Evolutionary conservation across 2,888 invertebrate species (phyloP), one percentile per base, ranked within the genome.

Genomic region (Phalera bucephala): DNA sequence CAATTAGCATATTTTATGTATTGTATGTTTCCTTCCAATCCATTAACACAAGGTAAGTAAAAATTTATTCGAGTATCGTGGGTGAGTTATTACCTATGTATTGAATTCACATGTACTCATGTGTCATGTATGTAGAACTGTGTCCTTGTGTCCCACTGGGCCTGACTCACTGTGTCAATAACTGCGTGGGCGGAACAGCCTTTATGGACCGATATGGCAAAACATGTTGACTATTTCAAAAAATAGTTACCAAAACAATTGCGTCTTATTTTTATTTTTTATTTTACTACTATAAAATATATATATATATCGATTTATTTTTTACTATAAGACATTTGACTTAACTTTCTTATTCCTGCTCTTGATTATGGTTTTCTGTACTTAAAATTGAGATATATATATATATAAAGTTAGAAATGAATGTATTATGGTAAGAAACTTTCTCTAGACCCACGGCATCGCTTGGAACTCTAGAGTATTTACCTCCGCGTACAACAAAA

Each of bases 131-230:
- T 32, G 22, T 34, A 37, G 36, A 47, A 40, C 39, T 44, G 43
- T 70, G 84, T 83, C 87, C 87, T 88, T 88, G 88, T 69, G 74
- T 75, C 67, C 55, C 67, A 65, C 59, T 64, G 54, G 68, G 64
- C 68, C 78, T 88, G 88, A 88, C 82, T 87, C 88, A 87, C 72
- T 77, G 59, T 74, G 75, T 79, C 81, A 84, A 87, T 75, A 75
- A 73, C 70, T 61, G 74, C 69, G 86, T 82, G 69, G 84, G 87
- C 73, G 83, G 81, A 72, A 74, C 75, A 78, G 71, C 76, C 78
- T 82, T 79, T 75, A 10, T 65, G 41, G 53, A 65, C 70, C 62
- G 50, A 70, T 74, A 78, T 72, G 80, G 79, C 44, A 53, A 59
- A 54, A 60, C 64, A 53, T 56, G 48, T 56, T 59, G 50, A 36